phyloP scores from a whole-genome alignment of 2,113 vertebrate genomes.

The Cacatua alba region DNA sequence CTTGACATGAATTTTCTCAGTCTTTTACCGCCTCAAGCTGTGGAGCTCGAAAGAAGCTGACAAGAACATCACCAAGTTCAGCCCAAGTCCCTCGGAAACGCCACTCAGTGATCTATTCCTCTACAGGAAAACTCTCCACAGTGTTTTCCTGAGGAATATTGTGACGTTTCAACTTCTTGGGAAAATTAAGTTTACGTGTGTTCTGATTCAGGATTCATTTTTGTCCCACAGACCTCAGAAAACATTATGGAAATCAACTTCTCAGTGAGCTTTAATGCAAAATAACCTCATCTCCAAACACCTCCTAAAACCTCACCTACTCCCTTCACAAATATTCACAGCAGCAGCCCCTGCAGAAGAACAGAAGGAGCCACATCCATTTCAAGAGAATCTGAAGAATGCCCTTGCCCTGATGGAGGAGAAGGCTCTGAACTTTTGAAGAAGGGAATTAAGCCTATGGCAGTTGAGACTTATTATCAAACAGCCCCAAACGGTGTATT shows the following conservation, averaged over 20 bases:
- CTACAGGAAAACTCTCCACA: background rate
- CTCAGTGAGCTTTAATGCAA: background rate
- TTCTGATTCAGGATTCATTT: background rate
- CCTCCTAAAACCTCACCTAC: background rate
- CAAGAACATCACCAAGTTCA: background rate
- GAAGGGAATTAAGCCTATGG: background rate
- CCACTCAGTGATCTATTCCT: background rate
- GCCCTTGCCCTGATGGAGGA: background rate
- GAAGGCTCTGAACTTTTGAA: background rate
- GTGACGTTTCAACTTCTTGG: background rate
- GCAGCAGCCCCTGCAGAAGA: background rate
- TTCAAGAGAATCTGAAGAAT: background rate
- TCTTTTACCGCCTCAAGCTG: background rate
- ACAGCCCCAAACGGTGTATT: background rate
- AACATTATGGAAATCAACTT: background rate
- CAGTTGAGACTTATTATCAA: constrained; percentile 7
- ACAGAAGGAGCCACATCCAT: background rate
- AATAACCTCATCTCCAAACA: background rate
- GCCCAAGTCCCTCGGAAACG: background rate
- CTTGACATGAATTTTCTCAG: background rate
- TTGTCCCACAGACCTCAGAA: background rate
- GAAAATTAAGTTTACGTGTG: background rate
- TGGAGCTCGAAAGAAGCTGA: background rate
- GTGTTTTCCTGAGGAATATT: background rate
- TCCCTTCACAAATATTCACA: background rate